Base-by-base conservation (phyloP, 2,113 vertebrate species). In the Salminus brasiliensis region DNA sequence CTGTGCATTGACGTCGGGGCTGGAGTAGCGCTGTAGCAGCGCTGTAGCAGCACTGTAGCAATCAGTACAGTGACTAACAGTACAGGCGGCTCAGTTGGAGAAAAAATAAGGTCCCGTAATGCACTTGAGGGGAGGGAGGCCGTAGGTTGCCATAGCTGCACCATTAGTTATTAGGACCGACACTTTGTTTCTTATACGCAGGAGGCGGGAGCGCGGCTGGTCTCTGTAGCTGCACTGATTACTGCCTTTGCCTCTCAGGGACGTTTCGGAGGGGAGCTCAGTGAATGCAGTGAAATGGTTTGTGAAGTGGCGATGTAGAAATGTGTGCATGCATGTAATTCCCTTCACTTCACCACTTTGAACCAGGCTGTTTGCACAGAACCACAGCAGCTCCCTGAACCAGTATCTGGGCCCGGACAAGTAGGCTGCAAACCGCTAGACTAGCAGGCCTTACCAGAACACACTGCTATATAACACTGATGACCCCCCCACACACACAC, bases 131-230 rank as follows among this genome's bases (percentile, higher is more conserved):
- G 30, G 36, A 79, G 69, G 80, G 68, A 77, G 69, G 80, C 60
- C 73, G 67, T 72, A 73, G 57, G 84, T 79, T 81, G 79, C 79
- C 79, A 83, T 84, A 79, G 81, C 63, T 53, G 30, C 73, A 45
- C 72, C 41, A 79, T 81, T 81, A 79, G 72, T 86, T 83, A 83
- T 80, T 83, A 83, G 70, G 79, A 66, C 80, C 43, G 72, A 68
- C 80, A 85, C 84, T 85, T 77, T 82, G 84, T 85, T 85, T 82
- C 39, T 45, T 39, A 25, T 23, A 59, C 45, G 49, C 57, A 75
- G 72, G 72, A 82, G 81, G 72, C 53, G 78, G 73, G 53, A 73
- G 53, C 59, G n/a, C 57, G 27, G 67, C 81, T 76, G 59, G 65
- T 83, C 55, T 79, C 77, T 81, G 74, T 27, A 39, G 39, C 49